Evolutionary conservation across 2,797 vertebrate species (phyloP), one percentile per base, ranked within the genome.

Genomic region (Lindbergichthys nudifrons): DNA sequence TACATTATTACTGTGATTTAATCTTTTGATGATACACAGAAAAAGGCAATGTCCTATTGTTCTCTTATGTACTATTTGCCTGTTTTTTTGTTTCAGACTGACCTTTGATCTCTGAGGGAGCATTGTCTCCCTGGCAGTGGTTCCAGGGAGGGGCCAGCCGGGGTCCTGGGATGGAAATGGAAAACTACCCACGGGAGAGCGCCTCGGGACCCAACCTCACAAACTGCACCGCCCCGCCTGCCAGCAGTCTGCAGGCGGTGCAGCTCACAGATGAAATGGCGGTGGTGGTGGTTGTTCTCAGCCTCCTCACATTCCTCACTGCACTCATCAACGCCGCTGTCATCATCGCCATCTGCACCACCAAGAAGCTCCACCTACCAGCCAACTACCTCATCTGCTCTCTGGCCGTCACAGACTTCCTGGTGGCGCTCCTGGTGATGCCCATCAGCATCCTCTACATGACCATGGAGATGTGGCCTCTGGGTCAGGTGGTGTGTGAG

Each of bases 301-400:
- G 93, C 32, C 73, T 94, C 67, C 94, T 97, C 70, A 94, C 95
- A 43, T 89, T 94, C 64, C 77, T 96, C 80, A 96, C 97, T 0
- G 96, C 92, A 15, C 75, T 96, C 30, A 83, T 96, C 80, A 98
- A 98, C 65, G 91, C 81, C 0, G 96, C 94, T 0, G 96, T 97
- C 67, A 97, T 98, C 70, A 64, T 93, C 0, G 96, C 96, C 39
- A 97, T 98, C 65, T 94, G 94, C 76, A 96, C 94, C 62, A 97
- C 96, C 79, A 96, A 94, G 88, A 97, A 97, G 85, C 95, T 98
- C 53, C 96, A 95, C 80, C 95, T 97, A 68, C 96, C 96, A 0
- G 96, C 96, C 71, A 98, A 98, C 94, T 97, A 97, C 89, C 93
- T 97, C 82, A 97, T 98, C 86, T 97, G 96, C 70, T 97, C 96